phyloP scores from a whole-genome alignment of 2,113 vertebrate genomes.

The Albula goreensis region DNA sequence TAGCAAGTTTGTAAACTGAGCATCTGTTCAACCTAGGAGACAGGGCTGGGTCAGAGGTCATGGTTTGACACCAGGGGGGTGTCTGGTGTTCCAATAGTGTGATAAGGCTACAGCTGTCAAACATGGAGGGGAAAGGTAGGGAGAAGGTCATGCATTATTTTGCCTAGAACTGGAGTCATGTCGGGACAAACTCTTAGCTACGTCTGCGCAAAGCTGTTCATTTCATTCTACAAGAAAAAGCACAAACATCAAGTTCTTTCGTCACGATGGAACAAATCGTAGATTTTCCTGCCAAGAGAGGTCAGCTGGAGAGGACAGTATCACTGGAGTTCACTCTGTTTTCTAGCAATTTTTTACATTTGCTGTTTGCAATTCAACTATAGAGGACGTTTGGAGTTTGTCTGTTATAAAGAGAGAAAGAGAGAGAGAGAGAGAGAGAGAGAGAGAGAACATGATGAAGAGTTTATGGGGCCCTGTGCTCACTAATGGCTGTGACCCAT shows the following conservation, averaged over 20 bases:
- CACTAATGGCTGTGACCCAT: too few species aligned
- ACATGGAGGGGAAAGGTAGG: not conserved
- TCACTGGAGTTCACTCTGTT: not conserved
- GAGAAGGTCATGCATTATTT: not conserved
- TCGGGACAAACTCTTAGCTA: not conserved
- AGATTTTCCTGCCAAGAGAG: too few species aligned
- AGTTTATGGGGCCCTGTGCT: too few species aligned
- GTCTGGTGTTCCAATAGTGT: conserved; percentile 21
- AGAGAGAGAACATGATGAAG: too few species aligned
- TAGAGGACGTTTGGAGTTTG: too few species aligned
- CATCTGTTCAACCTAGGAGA: conserved; percentile 30
- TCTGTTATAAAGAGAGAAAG: too few species aligned
- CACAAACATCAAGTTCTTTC: too few species aligned
- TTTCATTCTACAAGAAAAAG: not conserved
- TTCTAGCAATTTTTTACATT: not conserved
- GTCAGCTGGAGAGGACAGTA: not conserved
- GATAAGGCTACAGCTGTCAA: not conserved
- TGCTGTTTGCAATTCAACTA: not conserved
- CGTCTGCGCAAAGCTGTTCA: not conserved
- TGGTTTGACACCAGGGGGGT: not conserved
- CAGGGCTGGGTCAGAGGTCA: not conserved
- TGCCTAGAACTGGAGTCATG: not conserved
- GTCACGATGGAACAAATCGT: too few species aligned
- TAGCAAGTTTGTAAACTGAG: conserved; percentile 10
- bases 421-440: too few species aligned